phyloP scores from a whole-genome alignment of 2,113 vertebrate species.

The Carettochelys insculpta region DNA sequence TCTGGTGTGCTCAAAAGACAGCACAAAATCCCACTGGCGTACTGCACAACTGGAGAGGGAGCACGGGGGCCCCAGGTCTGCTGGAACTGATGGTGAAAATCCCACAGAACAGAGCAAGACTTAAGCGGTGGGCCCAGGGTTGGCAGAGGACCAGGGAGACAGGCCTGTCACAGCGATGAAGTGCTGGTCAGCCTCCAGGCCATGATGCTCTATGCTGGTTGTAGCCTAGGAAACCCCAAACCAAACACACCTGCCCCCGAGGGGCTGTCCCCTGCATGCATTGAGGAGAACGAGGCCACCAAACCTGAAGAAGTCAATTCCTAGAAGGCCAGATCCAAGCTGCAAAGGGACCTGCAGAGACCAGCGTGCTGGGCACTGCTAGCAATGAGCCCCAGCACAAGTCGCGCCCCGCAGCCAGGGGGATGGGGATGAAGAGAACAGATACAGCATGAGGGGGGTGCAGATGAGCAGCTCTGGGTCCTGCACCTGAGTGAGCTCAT shows the following conservation, averaged over 20 bases:
- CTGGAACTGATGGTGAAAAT: neutral
- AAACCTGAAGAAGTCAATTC: neutral
- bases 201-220: neutral
- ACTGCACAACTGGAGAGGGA: neutral
- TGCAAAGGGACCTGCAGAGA: neutral
- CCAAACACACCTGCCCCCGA: neutral
- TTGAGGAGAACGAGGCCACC: neutral
- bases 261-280: neutral
- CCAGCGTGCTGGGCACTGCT: accelerated
- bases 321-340: neutral
- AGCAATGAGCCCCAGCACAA: neutral
- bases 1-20: neutral
- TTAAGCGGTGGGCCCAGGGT: accelerated
- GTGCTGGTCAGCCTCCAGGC: accelerated
- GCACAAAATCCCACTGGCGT: neutral
- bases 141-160: accelerated
- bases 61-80: neutral
- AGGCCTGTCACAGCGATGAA: neutral
- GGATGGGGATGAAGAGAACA: neutral
- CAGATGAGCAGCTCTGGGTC: neutral
- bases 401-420: accelerated
- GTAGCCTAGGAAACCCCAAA: neutral
- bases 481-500: accelerated
- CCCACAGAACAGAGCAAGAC: accelerated
- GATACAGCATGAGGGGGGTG: neutral